Evolutionary conservation across 2,888 invertebrate species (phyloP).

Genomic region (Dicranocentrus wangi): DNA sequence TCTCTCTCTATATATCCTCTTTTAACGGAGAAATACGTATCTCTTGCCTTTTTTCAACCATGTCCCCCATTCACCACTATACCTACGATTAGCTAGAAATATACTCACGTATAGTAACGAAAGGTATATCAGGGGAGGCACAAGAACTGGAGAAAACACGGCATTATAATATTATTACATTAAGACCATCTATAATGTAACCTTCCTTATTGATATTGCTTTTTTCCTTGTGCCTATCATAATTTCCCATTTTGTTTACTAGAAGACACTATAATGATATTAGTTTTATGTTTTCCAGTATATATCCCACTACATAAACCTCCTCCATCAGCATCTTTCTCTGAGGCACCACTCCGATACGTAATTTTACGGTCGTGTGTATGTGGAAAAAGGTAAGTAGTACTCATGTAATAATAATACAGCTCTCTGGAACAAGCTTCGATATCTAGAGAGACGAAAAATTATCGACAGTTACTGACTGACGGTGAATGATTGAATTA

Average conservation of each 20-base stretch:
- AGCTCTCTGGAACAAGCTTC: slow-evolving; percentile 18
- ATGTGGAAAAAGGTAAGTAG: too few species aligned
- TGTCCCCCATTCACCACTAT: slow-evolving; percentile 4
- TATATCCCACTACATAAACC: neutral
- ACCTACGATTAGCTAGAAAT: neutral
- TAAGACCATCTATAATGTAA: slow-evolving; percentile 58
- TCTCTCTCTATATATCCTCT: slow-evolving; percentile 35
- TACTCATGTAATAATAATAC: slow-evolving; percentile 16
- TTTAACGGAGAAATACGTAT: slow-evolving; percentile 7
- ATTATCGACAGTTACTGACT: slow-evolving; percentile 65
- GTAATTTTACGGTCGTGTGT: too few species aligned
- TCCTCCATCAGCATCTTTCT: too few species aligned
- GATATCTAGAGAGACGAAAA: slow-evolving; percentile 48
- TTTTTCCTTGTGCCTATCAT: slow-evolving; percentile 44
- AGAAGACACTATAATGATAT: slow-evolving; percentile 8
- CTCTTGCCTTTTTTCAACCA: neutral
- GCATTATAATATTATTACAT: slow-evolving; percentile 64
- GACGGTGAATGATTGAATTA: slow-evolving; percentile 65
- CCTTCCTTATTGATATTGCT: slow-evolving; percentile 61
- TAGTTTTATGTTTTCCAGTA: slow-evolving; percentile 7
- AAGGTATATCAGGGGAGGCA: slow-evolving; percentile 5
- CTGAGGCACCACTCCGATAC: too few species aligned
- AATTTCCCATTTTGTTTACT: slow-evolving; percentile 57
- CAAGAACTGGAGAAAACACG: slow-evolving; percentile 43
- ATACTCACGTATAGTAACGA: neutral